phyloP scores from a whole-genome alignment of 92 coral and sea anemone genomes.

The Epizoanthus rinbou region DNA sequence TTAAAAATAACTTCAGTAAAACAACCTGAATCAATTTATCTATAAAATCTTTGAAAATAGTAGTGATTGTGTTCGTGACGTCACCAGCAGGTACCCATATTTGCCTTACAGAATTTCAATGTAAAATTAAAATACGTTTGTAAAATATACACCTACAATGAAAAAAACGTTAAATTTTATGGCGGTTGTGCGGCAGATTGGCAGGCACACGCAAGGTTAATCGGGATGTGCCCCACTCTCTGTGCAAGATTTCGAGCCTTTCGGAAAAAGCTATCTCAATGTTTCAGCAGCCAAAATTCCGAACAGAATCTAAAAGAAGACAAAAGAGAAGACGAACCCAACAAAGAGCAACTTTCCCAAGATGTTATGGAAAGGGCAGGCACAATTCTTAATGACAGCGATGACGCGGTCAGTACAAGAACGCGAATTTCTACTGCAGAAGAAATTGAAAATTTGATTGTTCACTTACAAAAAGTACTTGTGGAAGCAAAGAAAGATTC shows the following conservation, averaged over 20 bases:
- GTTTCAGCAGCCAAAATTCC: neutral
- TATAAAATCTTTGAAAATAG: no score
- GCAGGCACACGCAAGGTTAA: no score
- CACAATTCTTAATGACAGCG: neutral
- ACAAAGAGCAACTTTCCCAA: no score
- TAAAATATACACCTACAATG: no score
- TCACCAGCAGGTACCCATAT: no score
- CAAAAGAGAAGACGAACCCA: neutral
- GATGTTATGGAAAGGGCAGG: neutral
- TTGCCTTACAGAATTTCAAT: no score
- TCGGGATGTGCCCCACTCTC: constrained; percentile 50
- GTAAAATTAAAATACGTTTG: no score
- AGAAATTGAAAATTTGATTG: constrained; percentile 44
- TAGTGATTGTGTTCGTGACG: no score
- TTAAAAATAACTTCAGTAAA: no score
- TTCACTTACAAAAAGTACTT: constrained; percentile 20
- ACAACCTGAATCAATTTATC: no score
- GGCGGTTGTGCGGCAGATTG: no score
- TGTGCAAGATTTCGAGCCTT: constrained; percentile 63
- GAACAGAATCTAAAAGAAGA: neutral
- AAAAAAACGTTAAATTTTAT: no score
- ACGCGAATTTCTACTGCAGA: neutral
- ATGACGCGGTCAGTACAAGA: neutral
- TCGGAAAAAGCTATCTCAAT: constrained; percentile 37
- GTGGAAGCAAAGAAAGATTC: constrained; percentile 10